phyloP scores from a whole-genome alignment of 2,113 vertebrate species.

The Jacana jacana region DNA sequence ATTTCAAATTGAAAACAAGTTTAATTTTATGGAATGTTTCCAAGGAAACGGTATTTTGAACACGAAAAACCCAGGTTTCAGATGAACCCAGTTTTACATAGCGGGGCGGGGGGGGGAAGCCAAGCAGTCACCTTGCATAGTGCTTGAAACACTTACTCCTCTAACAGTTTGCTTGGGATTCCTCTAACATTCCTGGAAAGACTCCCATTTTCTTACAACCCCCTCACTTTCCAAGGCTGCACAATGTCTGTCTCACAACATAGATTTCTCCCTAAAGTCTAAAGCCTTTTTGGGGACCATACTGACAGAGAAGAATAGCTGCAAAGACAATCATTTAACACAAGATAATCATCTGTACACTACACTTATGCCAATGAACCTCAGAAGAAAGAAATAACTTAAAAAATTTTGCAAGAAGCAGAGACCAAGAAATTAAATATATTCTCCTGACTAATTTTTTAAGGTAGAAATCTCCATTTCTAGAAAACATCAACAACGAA shows the following conservation, averaged over 20 bases:
- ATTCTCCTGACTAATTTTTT: background rate
- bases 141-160: background rate
- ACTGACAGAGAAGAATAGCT: background rate
- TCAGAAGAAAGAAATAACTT: background rate
- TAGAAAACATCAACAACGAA: background rate
- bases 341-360: background rate
- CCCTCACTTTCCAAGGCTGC: background rate
- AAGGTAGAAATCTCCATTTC: background rate
- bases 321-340: background rate
- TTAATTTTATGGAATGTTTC: slow-evolving; percentile 47
- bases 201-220: background rate
- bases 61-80: background rate
- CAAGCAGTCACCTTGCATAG: background rate
- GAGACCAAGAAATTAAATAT: background rate
- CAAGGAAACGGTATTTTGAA: slow-evolving; percentile 55
- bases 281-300: background rate
- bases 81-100: background rate
- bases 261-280: background rate
- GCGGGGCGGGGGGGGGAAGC: background rate
- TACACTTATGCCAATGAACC: background rate
- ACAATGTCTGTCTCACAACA: background rate
- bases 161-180: background rate
- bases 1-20: slow-evolving; percentile 38
- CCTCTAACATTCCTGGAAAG: background rate
- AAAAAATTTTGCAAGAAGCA: background rate